A percentile compares a stretch with the other conserved stretches of the same genome.
These are phyloP conservation scores for Galerucella pusilla DNA, from an alignment of 2,888 invertebrate species.

Conservation along the genomic window DNA sequence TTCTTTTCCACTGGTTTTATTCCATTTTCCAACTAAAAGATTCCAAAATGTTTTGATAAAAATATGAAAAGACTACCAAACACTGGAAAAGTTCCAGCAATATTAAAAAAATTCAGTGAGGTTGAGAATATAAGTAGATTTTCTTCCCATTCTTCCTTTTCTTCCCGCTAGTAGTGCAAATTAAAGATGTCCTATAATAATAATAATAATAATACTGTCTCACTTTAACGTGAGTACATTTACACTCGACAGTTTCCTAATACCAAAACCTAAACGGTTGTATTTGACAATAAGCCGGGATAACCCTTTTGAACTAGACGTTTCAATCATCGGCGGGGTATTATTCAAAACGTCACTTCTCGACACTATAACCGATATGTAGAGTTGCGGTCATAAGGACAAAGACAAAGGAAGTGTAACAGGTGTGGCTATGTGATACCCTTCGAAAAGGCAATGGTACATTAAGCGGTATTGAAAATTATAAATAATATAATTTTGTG, in stretches of 20 bases:
- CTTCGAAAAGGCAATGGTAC: not conserved
- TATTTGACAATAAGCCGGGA: conserved; percentile 20
- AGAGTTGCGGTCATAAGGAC: conserved; percentile 17
- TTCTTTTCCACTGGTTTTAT: too few relatives aligned
- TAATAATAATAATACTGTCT: not conserved
- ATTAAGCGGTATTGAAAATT: conserved; percentile 16
- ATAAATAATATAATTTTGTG: not conserved
- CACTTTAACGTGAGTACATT: not conserved
- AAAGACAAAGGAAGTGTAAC: conserved; percentile 42
- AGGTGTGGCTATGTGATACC: conserved; percentile 35
- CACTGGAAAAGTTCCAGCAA: too few relatives aligned
- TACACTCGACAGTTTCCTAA: conserved; percentile 3
- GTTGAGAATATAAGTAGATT: too few relatives aligned
- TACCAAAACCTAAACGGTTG: conserved; percentile 1
- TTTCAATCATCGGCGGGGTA: conserved; percentile 42
- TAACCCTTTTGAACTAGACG: conserved; percentile 38
- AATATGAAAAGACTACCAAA: too few relatives aligned
- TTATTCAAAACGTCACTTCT: conserved; percentile 45
- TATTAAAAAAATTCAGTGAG: too few relatives aligned
- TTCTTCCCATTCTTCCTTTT: too few relatives aligned
- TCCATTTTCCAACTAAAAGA: too few relatives aligned
- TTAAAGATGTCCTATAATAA: too few relatives aligned
- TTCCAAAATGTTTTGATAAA: too few relatives aligned
- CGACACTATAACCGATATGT: conserved; percentile 46
- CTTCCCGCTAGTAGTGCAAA: too few relatives aligned